These are phyloP conservation scores for Leucoma salicis DNA, from an alignment of 2,888 invertebrate species.

Conservation along the genomic window DNA sequence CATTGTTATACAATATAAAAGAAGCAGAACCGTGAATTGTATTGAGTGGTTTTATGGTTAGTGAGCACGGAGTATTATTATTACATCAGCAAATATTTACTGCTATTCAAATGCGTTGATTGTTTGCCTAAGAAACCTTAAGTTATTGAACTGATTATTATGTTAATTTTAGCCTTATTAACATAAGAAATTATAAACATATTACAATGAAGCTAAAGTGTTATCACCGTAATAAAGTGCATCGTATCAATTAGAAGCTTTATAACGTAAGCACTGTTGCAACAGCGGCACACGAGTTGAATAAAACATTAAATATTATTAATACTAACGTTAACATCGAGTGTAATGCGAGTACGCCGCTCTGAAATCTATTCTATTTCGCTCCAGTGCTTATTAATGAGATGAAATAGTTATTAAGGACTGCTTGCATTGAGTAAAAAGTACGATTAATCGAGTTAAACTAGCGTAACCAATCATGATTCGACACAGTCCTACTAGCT, in stretches of 20 bases:
- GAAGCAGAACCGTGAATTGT: slow-evolving; percentile 51
- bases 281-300: slow-evolving; percentile 48
- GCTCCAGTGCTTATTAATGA: slow-evolving; percentile 74
- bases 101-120: slow-evolving; percentile 17
- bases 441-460: slow-evolving; percentile 77
- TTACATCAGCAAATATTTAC: slow-evolving; percentile 51
- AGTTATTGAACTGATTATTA: slow-evolving; percentile 9
- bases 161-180: too few species aligned
- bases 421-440: slow-evolving; percentile 62
- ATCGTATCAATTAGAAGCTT: slow-evolving; percentile 34
- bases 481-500: slow-evolving; percentile 63
- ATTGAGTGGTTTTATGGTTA: slow-evolving; percentile 53
- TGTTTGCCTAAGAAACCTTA: slow-evolving; percentile 6
- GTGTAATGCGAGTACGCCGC: slow-evolving; percentile 51
- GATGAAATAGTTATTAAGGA: slow-evolving; percentile 73
- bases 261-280: slow-evolving; percentile 27
- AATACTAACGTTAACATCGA: slow-evolving; percentile 53
- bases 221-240: slow-evolving; percentile 31
- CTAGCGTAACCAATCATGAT: slow-evolving; percentile 76
- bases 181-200: slow-evolving; percentile 18
- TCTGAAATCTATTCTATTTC: slow-evolving; percentile 63
- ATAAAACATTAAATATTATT: slow-evolving; percentile 64
- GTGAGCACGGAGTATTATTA: slow-evolving; percentile 43
- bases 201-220: slow-evolving; percentile 25
- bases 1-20: slow-evolving; percentile 49